Evolutionary conservation across 2,113 vertebrate genomes (phyloP).

Genomic region (Diadophis punctatus): DNA sequence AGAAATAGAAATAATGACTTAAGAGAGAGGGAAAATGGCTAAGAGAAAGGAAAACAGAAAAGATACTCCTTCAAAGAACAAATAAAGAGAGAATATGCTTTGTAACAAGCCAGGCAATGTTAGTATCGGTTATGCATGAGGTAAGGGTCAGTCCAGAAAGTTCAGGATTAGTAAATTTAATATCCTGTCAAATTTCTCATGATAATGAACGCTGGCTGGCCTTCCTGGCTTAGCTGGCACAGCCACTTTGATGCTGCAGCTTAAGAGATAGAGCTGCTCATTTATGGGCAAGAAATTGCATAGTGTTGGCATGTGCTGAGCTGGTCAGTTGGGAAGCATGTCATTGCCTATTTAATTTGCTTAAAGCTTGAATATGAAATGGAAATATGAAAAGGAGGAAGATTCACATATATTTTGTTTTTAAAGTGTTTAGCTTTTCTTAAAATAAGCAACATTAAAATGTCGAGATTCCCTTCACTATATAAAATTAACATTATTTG

Average conservation of each 20-base stretch:
- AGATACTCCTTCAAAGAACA: neutral
- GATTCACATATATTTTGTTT: neutral
- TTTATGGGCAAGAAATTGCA: conserved; percentile 36
- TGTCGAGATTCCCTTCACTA: neutral
- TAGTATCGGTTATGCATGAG: conserved; percentile 50
- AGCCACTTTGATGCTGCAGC: conserved; percentile 34
- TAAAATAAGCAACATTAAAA: neutral
- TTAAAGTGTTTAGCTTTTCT: neutral
- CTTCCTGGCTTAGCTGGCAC: conserved; percentile 48
- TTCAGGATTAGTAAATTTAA: conserved; percentile 75
- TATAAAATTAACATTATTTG: neutral
- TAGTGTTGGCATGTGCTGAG: conserved; percentile 39
- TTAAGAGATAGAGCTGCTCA: conserved; percentile 44
- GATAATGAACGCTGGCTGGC: conserved; percentile 64
- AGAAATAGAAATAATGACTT: neutral
- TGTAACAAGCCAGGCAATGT: conserved; percentile 1
- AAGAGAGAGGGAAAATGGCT: neutral
- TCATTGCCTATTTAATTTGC: neutral
- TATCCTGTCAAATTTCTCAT: conserved; percentile 75
- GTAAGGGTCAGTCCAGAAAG: conserved; percentile 65
- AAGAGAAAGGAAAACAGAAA: neutral
- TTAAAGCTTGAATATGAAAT: neutral
- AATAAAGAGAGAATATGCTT: neutral
- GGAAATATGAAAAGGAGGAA: neutral
- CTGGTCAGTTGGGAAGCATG: neutral